Evolutionary conservation across 2,113 vertebrate species (phyloP).

Genomic region (Plectropomus leopardus): DNA sequence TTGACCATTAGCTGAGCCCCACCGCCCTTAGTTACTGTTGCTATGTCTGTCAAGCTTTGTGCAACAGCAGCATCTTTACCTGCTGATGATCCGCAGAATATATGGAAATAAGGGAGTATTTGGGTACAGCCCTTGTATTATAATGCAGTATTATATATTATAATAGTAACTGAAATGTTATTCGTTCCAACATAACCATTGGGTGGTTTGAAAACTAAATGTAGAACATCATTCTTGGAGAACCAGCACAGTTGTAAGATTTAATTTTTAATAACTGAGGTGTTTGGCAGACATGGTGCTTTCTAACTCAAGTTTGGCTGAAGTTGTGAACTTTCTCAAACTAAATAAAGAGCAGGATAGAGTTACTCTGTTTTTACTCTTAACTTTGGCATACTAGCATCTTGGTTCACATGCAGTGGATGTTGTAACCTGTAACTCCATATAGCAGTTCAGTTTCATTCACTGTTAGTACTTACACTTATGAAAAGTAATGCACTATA

Average conservation of each 20-base stretch:
- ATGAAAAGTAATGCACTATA: too few species aligned
- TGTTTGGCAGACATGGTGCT: background rate
- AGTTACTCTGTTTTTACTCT: background rate
- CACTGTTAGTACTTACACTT: too few species aligned
- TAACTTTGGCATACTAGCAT: background rate
- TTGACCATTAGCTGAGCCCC: background rate
- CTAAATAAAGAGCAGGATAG: background rate
- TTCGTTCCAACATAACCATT: background rate
- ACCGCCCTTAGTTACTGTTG: background rate
- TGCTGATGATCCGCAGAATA: background rate
- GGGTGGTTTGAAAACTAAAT: background rate
- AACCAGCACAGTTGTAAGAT: background rate
- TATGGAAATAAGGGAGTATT: background rate
- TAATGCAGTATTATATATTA: background rate
- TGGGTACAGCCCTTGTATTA: background rate
- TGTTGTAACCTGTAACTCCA: background rate
- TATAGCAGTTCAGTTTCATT: background rate
- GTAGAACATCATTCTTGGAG: background rate
- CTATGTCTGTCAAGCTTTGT: conserved; percentile 1
- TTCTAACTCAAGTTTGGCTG: background rate
- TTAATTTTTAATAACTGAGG: background rate
- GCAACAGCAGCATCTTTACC: background rate
- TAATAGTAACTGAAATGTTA: background rate
- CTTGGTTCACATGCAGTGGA: background rate
- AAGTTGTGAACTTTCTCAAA: background rate